Conservation (phyloP, 2,113 vertebrate genomes). For the Lates calcarifer region DNA sequence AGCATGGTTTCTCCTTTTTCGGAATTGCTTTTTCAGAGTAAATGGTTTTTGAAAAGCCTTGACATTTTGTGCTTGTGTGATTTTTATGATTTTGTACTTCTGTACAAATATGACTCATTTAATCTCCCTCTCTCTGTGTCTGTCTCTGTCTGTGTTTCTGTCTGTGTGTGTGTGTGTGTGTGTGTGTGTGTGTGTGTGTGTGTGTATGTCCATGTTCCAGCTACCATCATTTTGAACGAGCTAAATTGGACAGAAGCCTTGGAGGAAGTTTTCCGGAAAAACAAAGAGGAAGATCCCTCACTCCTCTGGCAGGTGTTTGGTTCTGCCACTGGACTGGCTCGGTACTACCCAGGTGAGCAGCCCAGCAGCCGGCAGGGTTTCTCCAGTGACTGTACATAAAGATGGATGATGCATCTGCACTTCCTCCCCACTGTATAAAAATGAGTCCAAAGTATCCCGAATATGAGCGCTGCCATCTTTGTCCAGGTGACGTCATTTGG, state of each 20-base stretch:
- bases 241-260: constrained; percentile 95
- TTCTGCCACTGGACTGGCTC: constrained; percentile 94
- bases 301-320: constrained; percentile 98
- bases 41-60: constrained; percentile 40
- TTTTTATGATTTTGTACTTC: constrained; percentile 42
- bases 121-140: constrained; percentile 5
- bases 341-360: constrained; percentile 94
- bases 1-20: not conserved
- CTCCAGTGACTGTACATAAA: too few relatives aligned
- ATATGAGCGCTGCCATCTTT: too few relatives aligned
- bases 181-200: constrained; percentile 19
- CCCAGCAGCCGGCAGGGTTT: not conserved
- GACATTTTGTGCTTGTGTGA: constrained; percentile 47
- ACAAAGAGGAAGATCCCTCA: constrained; percentile 92
- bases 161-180: constrained; percentile 19
- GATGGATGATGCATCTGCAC: too few relatives aligned
- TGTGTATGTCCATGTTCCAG: constrained; percentile 77
- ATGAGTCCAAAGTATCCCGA: too few relatives aligned
- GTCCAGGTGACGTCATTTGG: too few relatives aligned
- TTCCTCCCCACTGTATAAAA: too few relatives aligned
- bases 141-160: not conserved
- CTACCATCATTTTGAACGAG: constrained; percentile 96
- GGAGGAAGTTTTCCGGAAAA: constrained; percentile 92
- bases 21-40: constrained; percentile 20
- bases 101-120: constrained; percentile 37